Percentiles rank a stretch among this genome's conserved stretches.
Conservation (phyloP, 2,888 invertebrate genomes). For the Dusona sp. region DNA sequence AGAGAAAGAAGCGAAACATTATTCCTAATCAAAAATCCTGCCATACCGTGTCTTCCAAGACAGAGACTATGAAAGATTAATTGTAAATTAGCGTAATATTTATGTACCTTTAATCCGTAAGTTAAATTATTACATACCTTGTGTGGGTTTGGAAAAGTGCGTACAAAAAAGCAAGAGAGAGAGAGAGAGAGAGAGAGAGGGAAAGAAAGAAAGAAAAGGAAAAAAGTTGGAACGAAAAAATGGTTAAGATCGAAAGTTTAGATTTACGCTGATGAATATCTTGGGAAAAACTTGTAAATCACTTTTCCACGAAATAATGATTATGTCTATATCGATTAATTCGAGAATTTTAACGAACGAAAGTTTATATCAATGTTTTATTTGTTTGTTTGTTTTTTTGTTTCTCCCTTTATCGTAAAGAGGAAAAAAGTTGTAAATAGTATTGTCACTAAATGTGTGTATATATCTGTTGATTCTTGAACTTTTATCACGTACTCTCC, state of each 20-base stretch:
- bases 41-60: slow-evolving; percentile 82
- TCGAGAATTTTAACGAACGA: slow-evolving; percentile 45
- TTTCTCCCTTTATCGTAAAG: neutral
- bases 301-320: slow-evolving; percentile 18
- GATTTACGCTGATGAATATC: slow-evolving; percentile 37
- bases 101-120: slow-evolving; percentile 75
- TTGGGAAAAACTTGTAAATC: slow-evolving; percentile 3
- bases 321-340: slow-evolving; percentile 22
- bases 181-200: slow-evolving; percentile 20
- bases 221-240: neutral
- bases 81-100: slow-evolving; percentile 78
- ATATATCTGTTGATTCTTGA: slow-evolving; percentile 38
- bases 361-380: slow-evolving; percentile 25
- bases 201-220: neutral
- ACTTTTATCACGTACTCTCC: slow-evolving; percentile 30
- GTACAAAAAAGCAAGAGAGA: slow-evolving; percentile 18
- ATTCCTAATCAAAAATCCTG: slow-evolving; percentile 82
- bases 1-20: slow-evolving; percentile 64
- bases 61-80: slow-evolving; percentile 78
- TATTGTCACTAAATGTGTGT: slow-evolving; percentile 34
- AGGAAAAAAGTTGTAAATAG: slow-evolving; percentile 39
- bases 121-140: slow-evolving; percentile 73
- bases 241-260: slow-evolving; percentile 4
- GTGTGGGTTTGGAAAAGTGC: slow-evolving; percentile 57
- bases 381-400: slow-evolving; percentile 22